phyloP scores from a whole-genome alignment of 2,113 vertebrate genomes.

The Oryzias javanicus region DNA sequence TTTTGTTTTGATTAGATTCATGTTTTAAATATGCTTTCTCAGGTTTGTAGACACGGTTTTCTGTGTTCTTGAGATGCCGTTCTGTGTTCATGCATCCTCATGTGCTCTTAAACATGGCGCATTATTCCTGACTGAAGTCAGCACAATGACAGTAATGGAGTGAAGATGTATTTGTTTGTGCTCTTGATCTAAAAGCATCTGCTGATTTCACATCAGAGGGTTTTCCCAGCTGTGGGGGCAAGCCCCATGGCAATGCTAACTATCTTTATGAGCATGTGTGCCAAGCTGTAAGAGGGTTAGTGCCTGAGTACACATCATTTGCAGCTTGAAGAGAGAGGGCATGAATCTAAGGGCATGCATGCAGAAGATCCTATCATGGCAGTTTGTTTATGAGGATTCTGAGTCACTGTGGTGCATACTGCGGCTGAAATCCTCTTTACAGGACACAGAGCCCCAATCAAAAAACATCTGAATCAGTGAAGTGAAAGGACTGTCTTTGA shows the following conservation, averaged over 20 bases:
- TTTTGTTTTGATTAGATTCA: too few species aligned
- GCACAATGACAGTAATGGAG: constrained; percentile 30
- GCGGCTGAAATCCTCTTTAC: not conserved
- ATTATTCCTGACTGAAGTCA: constrained; percentile 32
- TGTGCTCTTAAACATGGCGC: constrained; percentile 14
- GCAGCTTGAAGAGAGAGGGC: constrained; percentile 9
- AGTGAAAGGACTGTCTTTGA: too few species aligned
- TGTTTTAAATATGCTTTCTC: too few species aligned
- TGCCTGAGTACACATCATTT: constrained; percentile 17
- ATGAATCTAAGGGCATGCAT: constrained; percentile 5
- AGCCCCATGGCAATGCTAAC: constrained; percentile 27
- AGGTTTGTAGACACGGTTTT: too few species aligned
- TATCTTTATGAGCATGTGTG: constrained; percentile 19
- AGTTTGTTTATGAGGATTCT: constrained; percentile 16
- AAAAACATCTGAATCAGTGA: too few species aligned
- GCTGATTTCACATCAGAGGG: constrained; percentile 48
- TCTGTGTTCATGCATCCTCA: constrained; percentile 21
- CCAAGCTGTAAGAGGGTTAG: not conserved
- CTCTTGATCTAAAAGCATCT: constrained; percentile 30
- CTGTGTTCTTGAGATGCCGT: too few species aligned
- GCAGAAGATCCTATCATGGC: constrained; percentile 6
- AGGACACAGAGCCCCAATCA: too few species aligned
- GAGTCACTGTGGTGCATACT: constrained; percentile 5
- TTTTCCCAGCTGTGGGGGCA: constrained; percentile 35
- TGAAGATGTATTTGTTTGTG: constrained; percentile 29